Evolutionary conservation across 2,797 vertebrate genomes (phyloP).

Genomic region (Pangasius djambal): DNA sequence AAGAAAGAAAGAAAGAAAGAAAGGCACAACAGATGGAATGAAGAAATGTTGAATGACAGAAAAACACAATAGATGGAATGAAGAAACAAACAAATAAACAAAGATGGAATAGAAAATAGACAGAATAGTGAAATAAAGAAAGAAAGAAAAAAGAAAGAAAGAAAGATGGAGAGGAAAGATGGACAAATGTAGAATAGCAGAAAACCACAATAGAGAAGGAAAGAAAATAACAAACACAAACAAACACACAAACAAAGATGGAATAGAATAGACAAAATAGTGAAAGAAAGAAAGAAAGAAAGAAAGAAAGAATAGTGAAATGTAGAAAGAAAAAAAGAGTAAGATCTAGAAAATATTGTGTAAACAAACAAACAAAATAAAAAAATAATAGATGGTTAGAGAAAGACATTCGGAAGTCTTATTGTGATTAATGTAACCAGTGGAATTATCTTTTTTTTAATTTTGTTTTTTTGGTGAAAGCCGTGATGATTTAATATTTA

Average conservation of each 20-base stretch:
- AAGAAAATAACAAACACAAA: too few relatives aligned
- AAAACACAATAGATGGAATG: not conserved
- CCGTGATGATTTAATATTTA: not conserved
- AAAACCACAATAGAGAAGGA: too few relatives aligned
- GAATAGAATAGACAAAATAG: too few relatives aligned
- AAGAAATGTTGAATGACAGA: not conserved
- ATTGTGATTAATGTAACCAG: not conserved
- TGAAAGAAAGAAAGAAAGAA: not conserved
- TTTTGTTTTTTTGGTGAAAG: not conserved
- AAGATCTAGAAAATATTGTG: not conserved
- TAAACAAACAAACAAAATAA: too few relatives aligned
- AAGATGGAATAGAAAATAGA: too few relatives aligned
- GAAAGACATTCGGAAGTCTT: not conserved
- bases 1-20: not conserved
- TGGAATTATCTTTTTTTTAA: not conserved
- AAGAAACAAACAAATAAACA: not conserved
- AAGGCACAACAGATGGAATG: not conserved
- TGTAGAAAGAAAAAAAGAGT: not conserved
- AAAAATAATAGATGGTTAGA: not conserved
- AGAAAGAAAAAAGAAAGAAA: not conserved
- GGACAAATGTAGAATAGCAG: too few relatives aligned
- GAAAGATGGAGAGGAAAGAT: not conserved
- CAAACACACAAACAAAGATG: too few relatives aligned
- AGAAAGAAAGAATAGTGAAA: not conserved
- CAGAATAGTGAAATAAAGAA: not conserved